Evolutionary conservation across 2,113 vertebrate species (phyloP), one percentile per base, ranked within the genome.

Genomic region (Crotalus horridus): DNA sequence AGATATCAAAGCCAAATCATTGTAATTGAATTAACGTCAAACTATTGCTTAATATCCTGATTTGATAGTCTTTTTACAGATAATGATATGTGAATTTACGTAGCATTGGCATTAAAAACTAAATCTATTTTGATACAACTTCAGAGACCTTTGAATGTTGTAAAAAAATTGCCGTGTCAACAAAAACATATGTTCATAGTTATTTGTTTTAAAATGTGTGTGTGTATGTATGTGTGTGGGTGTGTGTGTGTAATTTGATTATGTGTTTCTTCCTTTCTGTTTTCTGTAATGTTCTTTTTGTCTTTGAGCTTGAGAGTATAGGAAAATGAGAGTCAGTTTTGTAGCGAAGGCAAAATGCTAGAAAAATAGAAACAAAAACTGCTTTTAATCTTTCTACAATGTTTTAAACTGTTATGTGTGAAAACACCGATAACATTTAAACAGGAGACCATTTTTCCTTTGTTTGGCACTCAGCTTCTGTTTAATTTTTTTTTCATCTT

Each of bases 401-500:
- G 91, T 85, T 95, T 97, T 97, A 95, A 97, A 97, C 97, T 97
- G 97, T 96, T 97, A 96, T 97, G 95, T 96, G 97, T 96, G 96
- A 97, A 97, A 96, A 94, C 97, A 96, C 97, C 97, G 95, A 97
- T 97, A 97, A 95, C 97, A 95, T 96, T 97, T 94, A 92, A 94
- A 97, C 97, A 97, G 97, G 96, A 97, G 97, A 97, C 95, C 95
- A 94, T 96, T 94, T 98, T 98, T 95, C 99, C 99, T 99, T 99
- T 98, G 97, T 97, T 99, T 99, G 98, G 98, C 98, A 95, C 97
- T 97, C 96, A 97, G 94, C 95, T 97, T 97, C 98, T 98, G 97
- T 98, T 98, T 98, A 98, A 98, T 98, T 98, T 98, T 98, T 98
- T 96, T 98, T 98, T 98, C 98, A 99, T 98, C 98, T 98, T 97